Conservation (phyloP, 2,888 invertebrate genomes). For the Troilus luridus region DNA sequence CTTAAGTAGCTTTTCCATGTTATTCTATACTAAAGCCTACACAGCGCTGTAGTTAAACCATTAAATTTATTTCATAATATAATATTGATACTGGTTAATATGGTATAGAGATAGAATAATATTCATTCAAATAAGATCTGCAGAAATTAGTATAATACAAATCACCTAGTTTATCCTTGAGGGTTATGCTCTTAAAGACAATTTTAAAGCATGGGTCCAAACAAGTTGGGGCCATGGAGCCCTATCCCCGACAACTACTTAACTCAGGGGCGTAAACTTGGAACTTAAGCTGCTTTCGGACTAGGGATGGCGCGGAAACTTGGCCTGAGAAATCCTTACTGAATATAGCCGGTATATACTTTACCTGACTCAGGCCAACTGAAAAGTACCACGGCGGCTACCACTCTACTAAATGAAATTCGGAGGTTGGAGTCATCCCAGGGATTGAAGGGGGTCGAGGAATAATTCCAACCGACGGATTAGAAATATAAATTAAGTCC, state of each 20-base stretch:
- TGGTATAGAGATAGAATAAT: neutral
- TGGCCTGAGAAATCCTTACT: neutral
- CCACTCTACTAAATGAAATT: conserved; percentile 5
- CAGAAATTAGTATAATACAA: neutral
- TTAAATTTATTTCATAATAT: too few relatives aligned
- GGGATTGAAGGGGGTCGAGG: neutral
- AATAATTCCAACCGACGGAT: neutral
- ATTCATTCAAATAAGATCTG: neutral
- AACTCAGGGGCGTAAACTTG: neutral
- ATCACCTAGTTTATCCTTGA: neutral
- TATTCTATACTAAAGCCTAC: too few relatives aligned
- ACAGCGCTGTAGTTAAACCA: too few relatives aligned
- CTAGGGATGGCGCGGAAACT: neutral
- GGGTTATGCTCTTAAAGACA: neutral
- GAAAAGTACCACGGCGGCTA: neutral
- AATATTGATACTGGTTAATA: too few relatives aligned
- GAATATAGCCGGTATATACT: neutral
- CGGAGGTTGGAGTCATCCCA: neutral
- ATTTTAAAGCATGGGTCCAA: neutral
- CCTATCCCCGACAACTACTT: conserved; percentile 10
- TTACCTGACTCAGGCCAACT: neutral
- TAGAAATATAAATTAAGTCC: neutral
- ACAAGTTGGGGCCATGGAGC: neutral
- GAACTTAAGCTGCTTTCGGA: conserved; percentile 5
- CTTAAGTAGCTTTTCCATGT: too few relatives aligned